Evolutionary conservation across 2,888 invertebrate species (phyloP).

Genomic region (Anodontia alba): DNA sequence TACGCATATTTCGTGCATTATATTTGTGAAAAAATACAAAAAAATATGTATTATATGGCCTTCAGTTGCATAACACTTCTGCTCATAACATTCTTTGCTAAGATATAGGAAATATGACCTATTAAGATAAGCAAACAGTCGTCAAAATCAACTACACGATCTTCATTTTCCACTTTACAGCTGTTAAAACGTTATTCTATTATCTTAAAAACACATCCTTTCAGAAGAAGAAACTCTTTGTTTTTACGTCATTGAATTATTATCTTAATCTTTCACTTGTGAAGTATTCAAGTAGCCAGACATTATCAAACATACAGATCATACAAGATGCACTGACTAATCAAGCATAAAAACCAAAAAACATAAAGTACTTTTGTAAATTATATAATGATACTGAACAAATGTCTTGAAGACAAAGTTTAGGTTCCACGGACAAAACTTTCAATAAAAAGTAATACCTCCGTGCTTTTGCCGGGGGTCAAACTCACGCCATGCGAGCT

Average conservation of each 20-base stretch:
- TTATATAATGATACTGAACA: no score
- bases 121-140: slow-evolving; percentile 54
- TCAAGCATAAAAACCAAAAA: no score
- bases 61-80: neutral
- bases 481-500: no score
- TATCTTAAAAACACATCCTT: slow-evolving; percentile 3
- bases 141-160: slow-evolving; percentile 40
- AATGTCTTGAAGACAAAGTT: no score
- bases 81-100: neutral
- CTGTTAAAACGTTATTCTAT: slow-evolving; percentile 33
- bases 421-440: no score
- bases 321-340: no score
- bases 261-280: neutral
- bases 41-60: neutral
- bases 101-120: slow-evolving; percentile 56
- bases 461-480: no score
- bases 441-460: no score
- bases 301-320: no score
- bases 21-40: neutral
- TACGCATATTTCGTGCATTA: no score
- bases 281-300: neutral
- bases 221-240: neutral
- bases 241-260: slow-evolving; percentile 2
- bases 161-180: slow-evolving; percentile 57
- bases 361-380: no score